phyloP scores from a whole-genome alignment of 2,797 vertebrate species.

The Hybognathus amarus region DNA sequence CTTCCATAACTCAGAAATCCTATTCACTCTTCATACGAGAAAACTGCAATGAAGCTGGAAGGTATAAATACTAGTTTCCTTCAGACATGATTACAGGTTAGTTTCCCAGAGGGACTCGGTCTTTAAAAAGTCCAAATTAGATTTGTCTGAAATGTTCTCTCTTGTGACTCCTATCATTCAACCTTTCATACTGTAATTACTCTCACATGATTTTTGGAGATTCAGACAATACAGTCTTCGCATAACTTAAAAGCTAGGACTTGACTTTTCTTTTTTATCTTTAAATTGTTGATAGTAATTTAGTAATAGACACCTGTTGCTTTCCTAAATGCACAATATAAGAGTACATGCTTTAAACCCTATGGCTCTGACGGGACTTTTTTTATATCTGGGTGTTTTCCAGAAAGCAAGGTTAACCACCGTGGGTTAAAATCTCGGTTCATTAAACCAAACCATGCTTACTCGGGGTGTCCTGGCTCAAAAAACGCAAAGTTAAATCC shows the following conservation, averaged over 20 bases:
- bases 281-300: neutral
- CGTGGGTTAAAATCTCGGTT: too few relatives aligned
- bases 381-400: neutral
- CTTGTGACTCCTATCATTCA: neutral
- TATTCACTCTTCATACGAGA: neutral
- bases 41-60: neutral
- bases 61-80: conserved; percentile 25
- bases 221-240: neutral
- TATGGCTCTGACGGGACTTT: neutral
- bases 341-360: neutral
- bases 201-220: conserved; percentile 4
- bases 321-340: neutral
- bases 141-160: conserved; percentile 10
- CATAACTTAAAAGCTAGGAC: neutral
- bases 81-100: conserved; percentile 25
- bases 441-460: too few relatives aligned
- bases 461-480: too few relatives aligned
- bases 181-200: conserved; percentile 9
- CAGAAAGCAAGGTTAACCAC: neutral
- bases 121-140: conserved; percentile 16
- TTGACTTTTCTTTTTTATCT: neutral
- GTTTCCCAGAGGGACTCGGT: neutral
- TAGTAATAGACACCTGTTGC: neutral
- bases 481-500: too few relatives aligned
- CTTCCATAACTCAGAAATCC: conserved; percentile 6